phyloP scores from a whole-genome alignment of 2,888 invertebrate genomes.

The Strigamia transsilvanica region DNA sequence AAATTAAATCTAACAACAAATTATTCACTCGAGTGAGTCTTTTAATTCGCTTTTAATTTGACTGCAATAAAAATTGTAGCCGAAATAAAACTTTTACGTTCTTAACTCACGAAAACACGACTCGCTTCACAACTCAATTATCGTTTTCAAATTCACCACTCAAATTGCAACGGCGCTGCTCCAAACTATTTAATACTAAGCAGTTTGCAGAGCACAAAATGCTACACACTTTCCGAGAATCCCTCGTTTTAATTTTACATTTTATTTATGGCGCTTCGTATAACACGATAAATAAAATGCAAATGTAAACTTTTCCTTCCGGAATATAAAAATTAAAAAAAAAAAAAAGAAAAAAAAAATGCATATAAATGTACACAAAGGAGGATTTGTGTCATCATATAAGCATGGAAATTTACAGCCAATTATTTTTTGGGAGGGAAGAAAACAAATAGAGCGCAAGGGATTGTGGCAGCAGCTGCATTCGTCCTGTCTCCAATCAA shows the following conservation, averaged over 20 bases:
- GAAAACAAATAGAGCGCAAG: constrained; percentile 16
- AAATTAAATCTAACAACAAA: constrained; percentile 30
- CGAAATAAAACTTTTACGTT: background rate
- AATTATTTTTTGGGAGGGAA: constrained; percentile 15
- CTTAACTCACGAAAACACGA: background rate
- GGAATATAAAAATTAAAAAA: background rate
- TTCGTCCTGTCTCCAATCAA: constrained; percentile 40
- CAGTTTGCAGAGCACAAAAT: too few relatives aligned
- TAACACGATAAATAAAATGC: background rate
- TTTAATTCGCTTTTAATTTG: background rate
- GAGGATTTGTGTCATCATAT: constrained; percentile 3
- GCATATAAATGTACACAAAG: background rate
- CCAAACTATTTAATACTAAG: too few relatives aligned
- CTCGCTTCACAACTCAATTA: background rate
- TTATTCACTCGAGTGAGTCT: constrained; percentile 2
- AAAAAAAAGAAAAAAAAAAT: background rate
- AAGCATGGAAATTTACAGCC: constrained; percentile 22
- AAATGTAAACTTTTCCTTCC: background rate
- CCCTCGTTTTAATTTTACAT: too few relatives aligned
- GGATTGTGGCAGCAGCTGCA: constrained; percentile 45
- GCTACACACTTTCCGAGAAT: too few relatives aligned
- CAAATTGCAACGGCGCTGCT: background rate
- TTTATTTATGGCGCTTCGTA: too few relatives aligned
- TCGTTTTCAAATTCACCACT: background rate
- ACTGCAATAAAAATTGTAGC: background rate